A percentile compares a stretch with the other conserved stretches of the same genome.
Conservation (phyloP, 2,113 vertebrate genomes). For the Heterotis niloticus region DNA sequence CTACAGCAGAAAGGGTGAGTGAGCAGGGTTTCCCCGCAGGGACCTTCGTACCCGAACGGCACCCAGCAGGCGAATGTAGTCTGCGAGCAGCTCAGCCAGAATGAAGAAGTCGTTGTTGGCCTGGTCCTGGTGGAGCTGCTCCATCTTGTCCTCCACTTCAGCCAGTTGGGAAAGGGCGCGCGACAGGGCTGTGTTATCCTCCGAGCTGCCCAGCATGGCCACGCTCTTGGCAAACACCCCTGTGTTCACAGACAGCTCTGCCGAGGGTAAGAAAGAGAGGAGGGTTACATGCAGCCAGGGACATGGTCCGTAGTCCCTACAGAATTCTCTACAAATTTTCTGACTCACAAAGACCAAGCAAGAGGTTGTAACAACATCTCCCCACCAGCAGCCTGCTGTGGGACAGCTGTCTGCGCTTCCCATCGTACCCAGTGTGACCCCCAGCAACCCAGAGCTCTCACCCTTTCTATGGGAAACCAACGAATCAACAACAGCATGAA, state of each 20-base stretch:
- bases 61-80: constrained; percentile 86
- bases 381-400: background rate
- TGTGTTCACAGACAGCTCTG: constrained; percentile 82
- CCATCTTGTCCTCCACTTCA: constrained; percentile 93
- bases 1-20: background rate
- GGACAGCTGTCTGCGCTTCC: background rate
- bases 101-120: constrained; percentile 89
- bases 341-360: background rate
- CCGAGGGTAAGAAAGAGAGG: background rate
- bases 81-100: constrained; percentile 81
- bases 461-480: constrained; percentile 93
- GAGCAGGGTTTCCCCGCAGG: background rate
- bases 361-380: background rate
- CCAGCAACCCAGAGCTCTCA: constrained; percentile 45
- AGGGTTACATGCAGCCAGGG: background rate
- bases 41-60: constrained; percentile 62
- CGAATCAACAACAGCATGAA: constrained; percentile 80
- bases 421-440: background rate
- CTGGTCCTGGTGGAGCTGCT: constrained; percentile 91
- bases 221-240: constrained; percentile 91
- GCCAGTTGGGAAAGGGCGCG: constrained; percentile 90
- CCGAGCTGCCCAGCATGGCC: constrained; percentile 93
- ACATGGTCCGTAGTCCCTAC: background rate
- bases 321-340: background rate
- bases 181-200: constrained; percentile 93